Base-by-base conservation (phyloP, 2,888 invertebrate genomes). In the Mythimna loreyi region DNA sequence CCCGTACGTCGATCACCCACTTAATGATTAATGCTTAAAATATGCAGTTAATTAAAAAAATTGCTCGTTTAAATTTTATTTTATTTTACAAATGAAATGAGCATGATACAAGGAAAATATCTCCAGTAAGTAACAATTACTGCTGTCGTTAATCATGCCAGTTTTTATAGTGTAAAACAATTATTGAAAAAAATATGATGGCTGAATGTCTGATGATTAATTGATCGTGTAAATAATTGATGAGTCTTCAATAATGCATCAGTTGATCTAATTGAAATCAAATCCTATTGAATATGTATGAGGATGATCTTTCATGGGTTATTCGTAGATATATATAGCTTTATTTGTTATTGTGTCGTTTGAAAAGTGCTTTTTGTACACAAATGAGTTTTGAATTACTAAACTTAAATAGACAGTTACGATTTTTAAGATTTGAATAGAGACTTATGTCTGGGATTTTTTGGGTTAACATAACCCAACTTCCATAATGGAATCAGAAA, bases 201-300 rank as follows among this genome's bases (percentile, higher is more conserved):
- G 6, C 23, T 43, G 19, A 33, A 33, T 55, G 56, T 21, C 47
- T 40, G 13, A 52, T 73, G 43, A n/a, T 50, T 43, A 7, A 33
- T 62, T 72, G 19, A 21, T 13, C 13, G 25, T 16, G 64, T 50
- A 4, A 33, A 68, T 72, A 61, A 50, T 73, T 63, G 25, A 62
- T 43, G 3, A 25, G 23, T 30, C n/a, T 1, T 67, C 19, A 57
- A 13, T 45, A 23, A 72, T 7, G 40, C 28, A 72, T 49, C n/a
- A 16, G 19, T 73, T 9, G 25, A 23, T 25, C 19, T 40, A 19
- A 40, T 49, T 62, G n/a, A 49, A 62, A 40, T 62, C 28, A 23
- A 16, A 59, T n/a, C 1, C 2, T 25, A 45, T 47, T 49, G 16
- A 67, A 40, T 61, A 49, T 40, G 28, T 6, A 16, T 47, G 8